Evolutionary conservation across 2,113 vertebrate genomes (phyloP).

Genomic region (Aphelocoma coerulescens): DNA sequence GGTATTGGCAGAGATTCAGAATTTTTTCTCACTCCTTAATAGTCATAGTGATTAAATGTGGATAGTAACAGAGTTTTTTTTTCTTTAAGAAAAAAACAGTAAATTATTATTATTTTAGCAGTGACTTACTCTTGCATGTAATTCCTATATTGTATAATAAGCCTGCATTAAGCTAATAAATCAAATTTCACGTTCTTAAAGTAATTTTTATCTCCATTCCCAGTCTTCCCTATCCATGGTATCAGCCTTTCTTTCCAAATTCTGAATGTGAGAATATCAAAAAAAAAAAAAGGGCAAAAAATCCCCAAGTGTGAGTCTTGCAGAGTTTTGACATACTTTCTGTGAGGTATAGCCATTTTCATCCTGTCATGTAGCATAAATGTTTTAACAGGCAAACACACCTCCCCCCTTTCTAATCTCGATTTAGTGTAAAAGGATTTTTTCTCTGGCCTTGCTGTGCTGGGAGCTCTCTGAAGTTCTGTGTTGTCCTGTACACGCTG

Average conservation of each 20-base stretch:
- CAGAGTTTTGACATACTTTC: background rate
- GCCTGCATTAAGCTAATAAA: background rate
- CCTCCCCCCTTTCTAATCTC: background rate
- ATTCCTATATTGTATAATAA: background rate
- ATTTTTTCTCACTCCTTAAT: background rate
- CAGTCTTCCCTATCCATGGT: background rate
- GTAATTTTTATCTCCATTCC: background rate
- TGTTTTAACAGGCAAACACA: background rate
- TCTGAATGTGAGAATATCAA: background rate
- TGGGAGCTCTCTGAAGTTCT: background rate
- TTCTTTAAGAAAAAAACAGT: background rate
- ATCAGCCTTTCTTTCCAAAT: background rate
- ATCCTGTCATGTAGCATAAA: background rate
- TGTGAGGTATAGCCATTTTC: background rate
- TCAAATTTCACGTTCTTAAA: background rate
- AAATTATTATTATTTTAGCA: background rate
- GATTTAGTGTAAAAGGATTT: background rate
- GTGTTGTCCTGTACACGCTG: background rate
- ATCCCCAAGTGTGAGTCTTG: background rate
- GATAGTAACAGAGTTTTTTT: background rate
- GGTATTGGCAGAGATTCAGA: slow-evolving; percentile 1
- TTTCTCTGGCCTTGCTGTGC: background rate
- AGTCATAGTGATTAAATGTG: background rate
- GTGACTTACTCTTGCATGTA: background rate
- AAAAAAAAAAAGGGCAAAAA: background rate